These are phyloP conservation scores for Delia radicum DNA, from an alignment of 1,140 invertebrate species.

Conservation along the genomic window DNA sequence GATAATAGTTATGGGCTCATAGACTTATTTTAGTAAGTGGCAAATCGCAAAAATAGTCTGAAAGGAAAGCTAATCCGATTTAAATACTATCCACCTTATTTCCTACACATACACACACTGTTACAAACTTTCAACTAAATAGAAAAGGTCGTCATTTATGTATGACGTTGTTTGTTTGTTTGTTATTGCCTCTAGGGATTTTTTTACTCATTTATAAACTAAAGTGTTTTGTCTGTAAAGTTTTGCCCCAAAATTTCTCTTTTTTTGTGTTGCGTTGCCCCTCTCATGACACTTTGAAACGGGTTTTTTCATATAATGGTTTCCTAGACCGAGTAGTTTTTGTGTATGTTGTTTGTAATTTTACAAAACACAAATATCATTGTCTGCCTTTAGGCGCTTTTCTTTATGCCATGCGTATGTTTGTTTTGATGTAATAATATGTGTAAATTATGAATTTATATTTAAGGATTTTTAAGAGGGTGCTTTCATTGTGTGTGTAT, in stretches of 20 bases:
- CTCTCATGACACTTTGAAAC: background rate
- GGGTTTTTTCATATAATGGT: background rate
- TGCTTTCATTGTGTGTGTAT: background rate
- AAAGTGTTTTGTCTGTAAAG: constrained; percentile 23
- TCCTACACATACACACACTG: background rate
- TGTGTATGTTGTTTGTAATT: background rate
- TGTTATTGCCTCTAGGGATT: constrained; percentile 1
- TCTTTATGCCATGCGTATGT: constrained; percentile 1
- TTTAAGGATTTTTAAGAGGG: background rate
- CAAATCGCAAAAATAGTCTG: too few species aligned
- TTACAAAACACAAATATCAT: constrained; percentile 28
- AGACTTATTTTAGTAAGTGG: too few species aligned
- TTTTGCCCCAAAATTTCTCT: background rate
- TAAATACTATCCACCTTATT: background rate
- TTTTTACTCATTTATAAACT: constrained; percentile 19
- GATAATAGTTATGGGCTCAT: too few species aligned
- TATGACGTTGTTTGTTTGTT: constrained; percentile 1
- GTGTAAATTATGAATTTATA: background rate
- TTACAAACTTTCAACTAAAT: background rate
- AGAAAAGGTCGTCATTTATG: constrained; percentile 13
- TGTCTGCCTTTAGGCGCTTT: constrained; percentile 28
- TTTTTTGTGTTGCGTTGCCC: background rate
- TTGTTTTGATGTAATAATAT: background rate
- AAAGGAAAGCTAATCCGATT: too few species aligned
- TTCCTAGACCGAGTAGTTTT: background rate